A percentile compares a stretch with the other conserved stretches of the same genome.
Evolutionary conservation across 2,888 invertebrate species (phyloP).

Genomic region (Cenopis cana): DNA sequence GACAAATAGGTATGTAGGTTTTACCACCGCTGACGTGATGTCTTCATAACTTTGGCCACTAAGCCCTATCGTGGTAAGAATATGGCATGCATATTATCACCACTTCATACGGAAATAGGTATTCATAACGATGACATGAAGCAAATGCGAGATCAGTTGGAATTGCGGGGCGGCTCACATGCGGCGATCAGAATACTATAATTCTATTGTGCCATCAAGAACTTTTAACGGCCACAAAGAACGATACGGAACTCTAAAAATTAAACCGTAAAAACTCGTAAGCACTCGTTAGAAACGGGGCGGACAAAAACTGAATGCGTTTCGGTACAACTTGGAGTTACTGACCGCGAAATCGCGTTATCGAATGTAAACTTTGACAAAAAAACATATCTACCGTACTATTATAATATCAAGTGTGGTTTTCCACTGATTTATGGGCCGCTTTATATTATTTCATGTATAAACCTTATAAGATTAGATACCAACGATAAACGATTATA

Average conservation of each 20-base stretch:
- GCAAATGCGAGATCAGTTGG: not conserved
- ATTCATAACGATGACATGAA: not conserved
- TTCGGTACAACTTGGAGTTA: conserved; percentile 37
- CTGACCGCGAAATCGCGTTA: conserved; percentile 42
- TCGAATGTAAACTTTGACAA: conserved; percentile 37
- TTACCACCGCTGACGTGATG: not conserved
- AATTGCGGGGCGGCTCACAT: not conserved
- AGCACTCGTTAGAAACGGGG: conserved; percentile 41
- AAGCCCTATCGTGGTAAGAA: not conserved
- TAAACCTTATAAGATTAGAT: not conserved
- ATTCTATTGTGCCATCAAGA: not conserved
- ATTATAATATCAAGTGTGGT: conserved; percentile 20
- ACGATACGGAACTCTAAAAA: conserved; percentile 18
- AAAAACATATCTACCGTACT: conserved; percentile 22
- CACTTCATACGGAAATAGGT: not conserved
- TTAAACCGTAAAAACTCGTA: conserved; percentile 36
- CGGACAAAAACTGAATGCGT: conserved; percentile 40
- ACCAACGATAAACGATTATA: no score
- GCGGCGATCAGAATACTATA: not conserved
- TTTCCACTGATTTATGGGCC: conserved; percentile 9
- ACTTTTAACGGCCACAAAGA: not conserved
- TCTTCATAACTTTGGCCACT: not conserved
- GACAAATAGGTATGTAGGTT: not conserved
- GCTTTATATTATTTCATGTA: not conserved
- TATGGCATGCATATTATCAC: not conserved